phyloP scores from a whole-genome alignment of 2,888 invertebrate species.

The Stenolophus ochropezus region DNA sequence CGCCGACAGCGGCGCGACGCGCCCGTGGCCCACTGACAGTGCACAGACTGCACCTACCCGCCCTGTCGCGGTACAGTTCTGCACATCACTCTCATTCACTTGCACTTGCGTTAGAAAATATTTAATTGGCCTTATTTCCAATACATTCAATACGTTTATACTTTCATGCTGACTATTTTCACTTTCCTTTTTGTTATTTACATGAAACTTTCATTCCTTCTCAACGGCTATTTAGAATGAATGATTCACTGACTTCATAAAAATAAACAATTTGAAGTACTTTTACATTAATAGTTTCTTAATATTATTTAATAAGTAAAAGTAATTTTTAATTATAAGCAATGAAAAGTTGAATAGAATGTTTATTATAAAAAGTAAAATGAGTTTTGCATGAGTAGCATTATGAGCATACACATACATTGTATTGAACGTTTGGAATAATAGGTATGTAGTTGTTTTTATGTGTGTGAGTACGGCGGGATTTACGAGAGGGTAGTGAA shows the following conservation, averaged over 20 bases:
- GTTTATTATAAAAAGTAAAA: background rate
- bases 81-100: conserved; percentile 19
- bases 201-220: conserved; percentile 25
- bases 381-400: background rate
- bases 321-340: background rate
- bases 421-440: no score
- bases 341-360: background rate
- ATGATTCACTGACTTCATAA: conserved; percentile 9
- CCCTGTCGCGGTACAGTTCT: conserved; percentile 9
- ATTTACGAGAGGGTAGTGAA: background rate
- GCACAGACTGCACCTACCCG: conserved; percentile 61
- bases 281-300: background rate
- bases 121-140: conserved; percentile 15
- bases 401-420: no score
- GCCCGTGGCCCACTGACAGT: conserved; percentile 56
- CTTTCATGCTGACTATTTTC: conserved; percentile 26
- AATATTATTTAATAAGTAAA: background rate
- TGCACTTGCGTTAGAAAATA: conserved; percentile 25
- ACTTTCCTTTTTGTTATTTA: conserved; percentile 31
- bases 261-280: conserved; percentile 2
- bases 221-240: background rate
- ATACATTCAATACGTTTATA: conserved; percentile 14
- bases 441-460: background rate
- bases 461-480: background rate
- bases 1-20: conserved; percentile 71